Evolutionary conservation across 2,113 vertebrate species (phyloP).

Genomic region (Podiceps cristatus): DNA sequence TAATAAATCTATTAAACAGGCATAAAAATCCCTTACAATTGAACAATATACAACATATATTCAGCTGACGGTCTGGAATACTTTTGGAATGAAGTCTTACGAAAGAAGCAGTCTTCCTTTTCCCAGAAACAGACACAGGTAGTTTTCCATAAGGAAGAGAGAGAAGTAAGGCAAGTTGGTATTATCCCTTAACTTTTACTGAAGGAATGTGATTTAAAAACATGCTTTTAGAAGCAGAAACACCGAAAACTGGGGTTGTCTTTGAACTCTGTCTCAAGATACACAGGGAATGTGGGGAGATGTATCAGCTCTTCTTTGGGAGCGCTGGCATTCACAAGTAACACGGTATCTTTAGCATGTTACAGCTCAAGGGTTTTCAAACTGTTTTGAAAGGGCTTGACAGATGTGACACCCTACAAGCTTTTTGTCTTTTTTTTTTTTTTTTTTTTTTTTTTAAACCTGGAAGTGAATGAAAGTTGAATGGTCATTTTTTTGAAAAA

Average conservation of each 20-base stretch:
- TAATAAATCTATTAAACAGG: neutral
- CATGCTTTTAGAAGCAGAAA: neutral
- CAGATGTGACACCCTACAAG: neutral
- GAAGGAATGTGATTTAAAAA: neutral
- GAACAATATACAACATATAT: neutral
- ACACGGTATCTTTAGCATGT: neutral
- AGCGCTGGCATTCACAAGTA: neutral
- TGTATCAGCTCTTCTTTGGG: neutral
- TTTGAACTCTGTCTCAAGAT: neutral
- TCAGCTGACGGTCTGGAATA: neutral
- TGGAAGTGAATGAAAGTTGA: neutral
- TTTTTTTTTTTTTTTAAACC: neutral
- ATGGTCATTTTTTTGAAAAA: neutral
- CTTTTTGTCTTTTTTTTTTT: neutral
- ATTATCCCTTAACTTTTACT: neutral
- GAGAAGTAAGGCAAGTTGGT: neutral
- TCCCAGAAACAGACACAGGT: neutral
- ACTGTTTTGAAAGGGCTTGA: neutral
- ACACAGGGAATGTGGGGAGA: neutral
- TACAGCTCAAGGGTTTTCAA: neutral
- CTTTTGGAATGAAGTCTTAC: neutral
- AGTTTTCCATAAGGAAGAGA: neutral
- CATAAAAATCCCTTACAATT: neutral
- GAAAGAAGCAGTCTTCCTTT: neutral
- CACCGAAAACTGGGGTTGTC: neutral